These are phyloP conservation scores for Ectobius pallidus DNA, from an alignment of 2,888 invertebrate species.

Conservation along the genomic window DNA sequence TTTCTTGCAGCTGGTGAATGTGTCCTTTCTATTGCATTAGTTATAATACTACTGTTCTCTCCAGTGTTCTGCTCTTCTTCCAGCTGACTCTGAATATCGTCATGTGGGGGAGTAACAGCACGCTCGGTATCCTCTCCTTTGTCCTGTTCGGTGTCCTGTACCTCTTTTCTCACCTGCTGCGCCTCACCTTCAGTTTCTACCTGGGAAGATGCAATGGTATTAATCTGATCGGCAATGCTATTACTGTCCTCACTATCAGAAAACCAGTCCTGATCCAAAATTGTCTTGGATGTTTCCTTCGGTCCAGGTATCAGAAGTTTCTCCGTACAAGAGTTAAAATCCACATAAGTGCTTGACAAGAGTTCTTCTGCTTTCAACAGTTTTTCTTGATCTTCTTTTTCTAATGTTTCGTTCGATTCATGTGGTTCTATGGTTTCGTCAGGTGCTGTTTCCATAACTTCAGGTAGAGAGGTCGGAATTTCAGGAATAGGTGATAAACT, in stretches of 20 bases:
- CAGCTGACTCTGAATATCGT: not conserved
- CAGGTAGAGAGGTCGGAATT: not conserved
- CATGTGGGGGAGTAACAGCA: not conserved
- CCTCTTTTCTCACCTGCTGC: not conserved
- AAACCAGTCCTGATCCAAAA: slow-evolving; percentile 55
- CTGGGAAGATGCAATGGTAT: slow-evolving; percentile 34
- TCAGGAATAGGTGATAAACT: not conserved
- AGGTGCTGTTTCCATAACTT: not conserved
- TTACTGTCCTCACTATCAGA: slow-evolving; percentile 53
- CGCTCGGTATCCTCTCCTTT: not conserved
- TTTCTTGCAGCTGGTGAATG: slow-evolving; percentile 68
- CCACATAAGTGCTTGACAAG: slow-evolving; percentile 46
- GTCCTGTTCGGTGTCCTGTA: not conserved
- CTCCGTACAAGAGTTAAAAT: slow-evolving; percentile 46
- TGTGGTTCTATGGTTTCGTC: not conserved
- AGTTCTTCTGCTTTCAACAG: slow-evolving; percentile 45
- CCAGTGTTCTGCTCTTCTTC: not conserved
- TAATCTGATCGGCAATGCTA: slow-evolving; percentile 39
- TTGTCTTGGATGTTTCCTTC: slow-evolving; percentile 49
- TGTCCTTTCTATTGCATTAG: slow-evolving; percentile 27
- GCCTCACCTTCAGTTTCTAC: slow-evolving; percentile 17
- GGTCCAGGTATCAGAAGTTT: slow-evolving; percentile 42
- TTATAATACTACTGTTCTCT: not conserved
- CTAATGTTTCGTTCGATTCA: slow-evolving; percentile 8
- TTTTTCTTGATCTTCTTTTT: slow-evolving; percentile 43